Base-by-base conservation (phyloP, 2,888 invertebrate species). In the Formica aserva region DNA sequence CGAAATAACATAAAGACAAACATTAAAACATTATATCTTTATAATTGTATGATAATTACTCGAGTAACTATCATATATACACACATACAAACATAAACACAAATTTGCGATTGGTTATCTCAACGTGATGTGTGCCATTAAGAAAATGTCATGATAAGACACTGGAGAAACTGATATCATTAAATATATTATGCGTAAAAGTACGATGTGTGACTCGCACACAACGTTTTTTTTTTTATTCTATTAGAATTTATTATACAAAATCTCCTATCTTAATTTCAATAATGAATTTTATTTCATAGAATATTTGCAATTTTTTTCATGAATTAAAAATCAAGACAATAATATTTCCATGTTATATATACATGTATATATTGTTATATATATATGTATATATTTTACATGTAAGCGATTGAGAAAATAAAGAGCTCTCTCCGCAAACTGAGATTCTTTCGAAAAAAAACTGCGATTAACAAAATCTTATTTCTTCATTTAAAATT, bases 31-130 rank as follows among this genome's bases (percentile, higher is more conserved):
- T 45, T 45, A 69, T 67, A 67, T 18, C 3, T 3, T 18, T 11
- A n/a, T 38, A 80, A 80, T 45, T n/a, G 4, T n/a, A 35, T 13
- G 60, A 13, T 62, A 80, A 80, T 71, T 78, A 45, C 4, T 13
- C 9, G 13, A 11, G 6, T 29, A 71, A 71, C 13, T 45, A 22
- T 4, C 9, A 22, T 1, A 48, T 48, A 18, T 5, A 48, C 1
- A 48, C 48, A 52, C 4, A n/a, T 52, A 52, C 18, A 48, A 48
- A n/a, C 18, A 18, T 2, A n/a, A 48, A 45, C 5, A 45, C 15
- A 15, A 15, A 45, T 45, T 15, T 18, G 15, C 15, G 55, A 66
- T 66, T 78, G n/a, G 35, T 69, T 45, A 78, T 35, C 45, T 78
- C 22, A 60, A 60, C 13, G 5, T 11, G 41, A 32, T 18, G 6